Evolutionary conservation across 2,113 vertebrate genomes (phyloP).

Genomic region (Onychorhynchus coronatus): DNA sequence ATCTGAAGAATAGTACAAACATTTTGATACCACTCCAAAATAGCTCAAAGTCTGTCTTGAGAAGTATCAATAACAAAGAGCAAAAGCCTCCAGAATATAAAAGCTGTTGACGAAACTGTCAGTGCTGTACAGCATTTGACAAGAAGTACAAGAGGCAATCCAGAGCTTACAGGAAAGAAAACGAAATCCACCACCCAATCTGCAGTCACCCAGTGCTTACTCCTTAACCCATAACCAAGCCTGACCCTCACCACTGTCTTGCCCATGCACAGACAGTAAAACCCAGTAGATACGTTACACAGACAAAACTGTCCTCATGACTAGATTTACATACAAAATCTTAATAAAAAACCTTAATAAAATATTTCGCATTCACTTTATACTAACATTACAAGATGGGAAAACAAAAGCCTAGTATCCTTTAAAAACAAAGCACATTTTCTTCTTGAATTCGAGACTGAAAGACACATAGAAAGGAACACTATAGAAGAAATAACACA

Average conservation of each 20-base stretch:
- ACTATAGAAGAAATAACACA: background rate
- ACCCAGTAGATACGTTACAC: background rate
- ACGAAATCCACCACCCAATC: background rate
- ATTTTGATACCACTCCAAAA: slow-evolving; percentile 2
- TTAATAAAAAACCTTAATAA: background rate
- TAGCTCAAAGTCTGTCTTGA: slow-evolving; percentile 33
- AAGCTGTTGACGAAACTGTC: background rate
- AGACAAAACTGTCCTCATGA: background rate
- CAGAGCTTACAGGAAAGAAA: background rate
- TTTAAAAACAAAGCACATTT: background rate
- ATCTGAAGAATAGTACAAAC: slow-evolving; percentile 29
- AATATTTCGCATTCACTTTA: background rate
- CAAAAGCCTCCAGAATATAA: slow-evolving; percentile 16
- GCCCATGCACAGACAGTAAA: background rate
- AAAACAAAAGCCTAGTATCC: background rate
- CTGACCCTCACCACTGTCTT: background rate
- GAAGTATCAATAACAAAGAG: background rate
- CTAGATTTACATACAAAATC: background rate
- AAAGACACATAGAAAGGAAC: background rate
- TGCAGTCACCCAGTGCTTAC: background rate
- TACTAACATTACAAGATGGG: background rate
- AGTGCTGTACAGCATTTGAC: background rate
- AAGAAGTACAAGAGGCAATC: background rate
- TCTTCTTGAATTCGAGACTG: background rate
- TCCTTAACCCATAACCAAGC: background rate